A percentile compares a stretch with the other conserved stretches of the same genome.
Conservation (phyloP, 1,140 invertebrate genomes). For the Zaprionus africanus region DNA sequence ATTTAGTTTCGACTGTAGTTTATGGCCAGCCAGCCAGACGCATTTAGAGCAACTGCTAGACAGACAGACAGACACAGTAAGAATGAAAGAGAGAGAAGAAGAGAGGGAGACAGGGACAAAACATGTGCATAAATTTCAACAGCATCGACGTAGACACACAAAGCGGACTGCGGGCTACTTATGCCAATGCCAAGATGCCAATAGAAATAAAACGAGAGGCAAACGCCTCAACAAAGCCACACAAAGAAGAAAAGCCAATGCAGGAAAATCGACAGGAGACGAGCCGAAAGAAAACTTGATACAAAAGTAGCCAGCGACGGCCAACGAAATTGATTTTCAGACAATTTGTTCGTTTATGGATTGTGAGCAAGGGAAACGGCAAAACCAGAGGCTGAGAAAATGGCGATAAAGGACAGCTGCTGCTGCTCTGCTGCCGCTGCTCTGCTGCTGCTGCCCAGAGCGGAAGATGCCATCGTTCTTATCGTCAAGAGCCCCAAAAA, state of each 20-base stretch:
- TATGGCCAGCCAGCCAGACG: slow-evolving; percentile 50
- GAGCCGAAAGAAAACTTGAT: slow-evolving; percentile 45
- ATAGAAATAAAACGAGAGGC: slow-evolving; percentile 26
- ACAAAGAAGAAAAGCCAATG: slow-evolving; percentile 48
- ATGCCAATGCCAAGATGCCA: slow-evolving; percentile 51
- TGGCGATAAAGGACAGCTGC: slow-evolving; percentile 63
- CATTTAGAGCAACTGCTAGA: slow-evolving; percentile 21
- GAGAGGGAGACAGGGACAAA: slow-evolving; percentile 23
- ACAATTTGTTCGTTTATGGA: slow-evolving; percentile 71
- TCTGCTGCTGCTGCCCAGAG: slow-evolving; percentile 48
- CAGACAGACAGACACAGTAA: not conserved
- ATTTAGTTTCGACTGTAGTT: slow-evolving; percentile 48
- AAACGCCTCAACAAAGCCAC: slow-evolving; percentile 60
- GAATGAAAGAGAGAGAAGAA: not conserved
- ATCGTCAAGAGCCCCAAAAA: slow-evolving; percentile 42
- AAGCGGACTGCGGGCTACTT: slow-evolving; percentile 55
- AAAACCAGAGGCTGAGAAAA: slow-evolving; percentile 33
- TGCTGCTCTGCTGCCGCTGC: slow-evolving; percentile 32
- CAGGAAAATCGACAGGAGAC: not conserved
- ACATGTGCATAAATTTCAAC: slow-evolving; percentile 65
- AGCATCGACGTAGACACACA: slow-evolving; percentile 50
- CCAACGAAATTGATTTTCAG: slow-evolving; percentile 70
- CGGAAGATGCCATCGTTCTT: slow-evolving; percentile 54
- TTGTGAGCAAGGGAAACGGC: slow-evolving; percentile 24
- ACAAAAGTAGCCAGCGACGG: slow-evolving; percentile 50